These are phyloP conservation scores for Pyrocoelia pectoralis DNA, from an alignment of 2,888 invertebrate genomes.

Conservation along the genomic window DNA sequence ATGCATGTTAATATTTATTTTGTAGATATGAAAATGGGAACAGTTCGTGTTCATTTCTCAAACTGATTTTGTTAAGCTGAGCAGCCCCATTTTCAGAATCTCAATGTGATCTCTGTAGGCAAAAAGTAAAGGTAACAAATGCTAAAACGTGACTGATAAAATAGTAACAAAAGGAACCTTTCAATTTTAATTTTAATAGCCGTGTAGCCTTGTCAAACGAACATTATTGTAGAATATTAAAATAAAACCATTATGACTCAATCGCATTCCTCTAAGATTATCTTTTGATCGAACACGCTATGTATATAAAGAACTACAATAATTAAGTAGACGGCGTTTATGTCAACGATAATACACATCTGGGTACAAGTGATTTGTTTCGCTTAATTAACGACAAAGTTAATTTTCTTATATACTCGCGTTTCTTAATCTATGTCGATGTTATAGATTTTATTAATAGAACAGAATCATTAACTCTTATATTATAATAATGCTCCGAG, in stretches of 20 bases:
- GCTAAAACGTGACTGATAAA: too few relatives aligned
- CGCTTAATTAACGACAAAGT: constrained; percentile 20
- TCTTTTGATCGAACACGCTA: constrained; percentile 26
- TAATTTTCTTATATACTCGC: constrained; percentile 22
- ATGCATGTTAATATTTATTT: too few relatives aligned
- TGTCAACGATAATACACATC: constrained; percentile 13
- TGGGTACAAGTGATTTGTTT: constrained; percentile 18
- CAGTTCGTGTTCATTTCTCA: too few relatives aligned
- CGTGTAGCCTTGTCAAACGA: neutral
- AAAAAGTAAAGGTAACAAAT: too few relatives aligned
- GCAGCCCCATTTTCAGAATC: too few relatives aligned
- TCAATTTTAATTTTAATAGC: too few relatives aligned
- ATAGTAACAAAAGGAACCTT: too few relatives aligned
- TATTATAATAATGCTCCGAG: neutral
- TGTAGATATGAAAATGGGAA: too few relatives aligned
- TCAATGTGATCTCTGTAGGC: too few relatives aligned
- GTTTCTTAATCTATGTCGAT: neutral
- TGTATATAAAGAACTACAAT: constrained; percentile 8
- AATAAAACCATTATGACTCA: constrained; percentile 4
- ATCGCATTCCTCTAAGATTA: constrained; percentile 32
- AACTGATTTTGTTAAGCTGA: too few relatives aligned
- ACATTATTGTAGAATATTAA: neutral
- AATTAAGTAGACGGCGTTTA: constrained; percentile 13
- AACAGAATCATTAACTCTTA: constrained; percentile 8
- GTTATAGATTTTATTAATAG: constrained; percentile 13